These are phyloP conservation scores for Drosophila vallismaia DNA, from an alignment of 2,888 invertebrate species.

Conservation along the genomic window DNA sequence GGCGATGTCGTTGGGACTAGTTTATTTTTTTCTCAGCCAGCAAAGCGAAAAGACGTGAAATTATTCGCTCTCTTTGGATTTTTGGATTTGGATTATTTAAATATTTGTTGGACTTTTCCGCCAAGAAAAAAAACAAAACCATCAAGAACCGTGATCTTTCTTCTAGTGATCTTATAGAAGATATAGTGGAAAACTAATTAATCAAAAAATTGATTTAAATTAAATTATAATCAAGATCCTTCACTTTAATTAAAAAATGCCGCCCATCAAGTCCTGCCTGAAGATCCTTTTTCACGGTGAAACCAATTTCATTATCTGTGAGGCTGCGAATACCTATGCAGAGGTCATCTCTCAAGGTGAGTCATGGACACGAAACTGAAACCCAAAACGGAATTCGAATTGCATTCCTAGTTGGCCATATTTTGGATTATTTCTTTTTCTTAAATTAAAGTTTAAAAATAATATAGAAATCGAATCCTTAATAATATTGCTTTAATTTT, in stretches of 20 bases:
- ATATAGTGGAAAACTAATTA: neutral
- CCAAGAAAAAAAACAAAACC: neutral
- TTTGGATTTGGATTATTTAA: neutral
- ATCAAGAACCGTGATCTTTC: no score
- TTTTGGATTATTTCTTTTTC: no score
- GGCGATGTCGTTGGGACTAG: neutral
- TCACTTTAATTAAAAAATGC: constrained; percentile 28
- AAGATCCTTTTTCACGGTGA: constrained; percentile 65
- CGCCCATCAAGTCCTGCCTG: constrained; percentile 45
- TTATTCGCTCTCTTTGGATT: neutral
- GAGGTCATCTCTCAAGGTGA: constrained; percentile 76
- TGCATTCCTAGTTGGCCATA: neutral
- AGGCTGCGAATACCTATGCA: constrained; percentile 59
- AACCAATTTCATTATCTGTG: constrained; percentile 48
- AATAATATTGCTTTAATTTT: neutral
- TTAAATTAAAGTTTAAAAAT: no score
- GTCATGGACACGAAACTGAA: constrained; percentile 7
- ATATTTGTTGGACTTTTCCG: neutral
- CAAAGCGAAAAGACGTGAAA: constrained; percentile 1
- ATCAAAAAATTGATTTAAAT: neutral
- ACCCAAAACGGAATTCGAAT: neutral
- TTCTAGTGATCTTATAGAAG: no score
- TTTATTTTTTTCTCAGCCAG: neutral
- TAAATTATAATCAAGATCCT: no score
- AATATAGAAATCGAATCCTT: no score